Conservation (phyloP, 2,113 vertebrate genomes). For the Rafetus swinhoei region DNA sequence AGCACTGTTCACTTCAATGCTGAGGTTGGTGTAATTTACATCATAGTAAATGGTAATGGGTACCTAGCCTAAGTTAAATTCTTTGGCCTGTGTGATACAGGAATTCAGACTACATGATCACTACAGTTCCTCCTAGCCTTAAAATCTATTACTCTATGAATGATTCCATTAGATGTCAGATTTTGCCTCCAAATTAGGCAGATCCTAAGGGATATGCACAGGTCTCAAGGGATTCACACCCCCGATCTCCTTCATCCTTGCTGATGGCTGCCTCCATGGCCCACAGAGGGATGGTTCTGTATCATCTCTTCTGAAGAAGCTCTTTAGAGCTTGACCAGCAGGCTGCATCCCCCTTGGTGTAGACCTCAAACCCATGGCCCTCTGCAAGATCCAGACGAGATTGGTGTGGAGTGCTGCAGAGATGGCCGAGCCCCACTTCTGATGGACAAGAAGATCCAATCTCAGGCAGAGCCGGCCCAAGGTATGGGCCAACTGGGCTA, state of each 20-base stretch:
- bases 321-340: background rate
- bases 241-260: background rate
- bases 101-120: background rate
- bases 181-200: background rate
- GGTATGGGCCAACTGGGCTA: too few species aligned
- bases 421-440: background rate
- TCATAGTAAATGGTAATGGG: background rate
- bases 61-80: background rate
- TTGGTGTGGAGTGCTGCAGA: background rate
- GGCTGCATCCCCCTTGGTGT: background rate
- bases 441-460: background rate
- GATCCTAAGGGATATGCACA: background rate
- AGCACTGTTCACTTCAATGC: background rate
- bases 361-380: background rate
- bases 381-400: background rate
- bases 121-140: background rate
- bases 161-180: background rate
- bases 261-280: background rate
- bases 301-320: background rate
- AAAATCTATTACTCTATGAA: background rate
- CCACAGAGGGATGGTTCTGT: background rate
- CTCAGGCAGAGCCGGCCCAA: background rate
- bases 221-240: background rate
- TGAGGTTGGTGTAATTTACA: background rate
- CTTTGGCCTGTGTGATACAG: background rate